phyloP scores from a whole-genome alignment of 1,140 invertebrate genomes.

The Drosophila lacteicornis region DNA sequence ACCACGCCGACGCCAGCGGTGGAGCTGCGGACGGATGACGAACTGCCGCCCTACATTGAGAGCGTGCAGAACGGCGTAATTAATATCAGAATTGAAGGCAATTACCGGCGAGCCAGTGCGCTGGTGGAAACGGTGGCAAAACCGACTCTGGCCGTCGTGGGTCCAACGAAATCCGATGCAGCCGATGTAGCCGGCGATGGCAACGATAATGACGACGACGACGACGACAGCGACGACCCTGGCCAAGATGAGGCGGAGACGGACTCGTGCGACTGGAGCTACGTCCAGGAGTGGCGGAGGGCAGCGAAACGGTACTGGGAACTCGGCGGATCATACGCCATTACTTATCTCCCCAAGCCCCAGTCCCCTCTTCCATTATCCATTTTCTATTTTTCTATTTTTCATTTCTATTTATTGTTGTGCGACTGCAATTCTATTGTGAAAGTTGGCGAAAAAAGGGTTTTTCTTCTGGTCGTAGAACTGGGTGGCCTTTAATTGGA shows the following conservation, averaged over 20 bases:
- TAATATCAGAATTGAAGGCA: constrained; percentile 88
- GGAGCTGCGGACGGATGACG: constrained; percentile 85
- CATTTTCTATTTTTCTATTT: constrained; percentile 42
- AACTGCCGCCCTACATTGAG: constrained; percentile 85
- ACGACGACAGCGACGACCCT: constrained; percentile 72
- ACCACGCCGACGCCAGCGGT: background rate
- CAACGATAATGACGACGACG: constrained; percentile 52
- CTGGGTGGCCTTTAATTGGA: constrained; percentile 17
- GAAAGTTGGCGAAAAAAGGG: constrained; percentile 41
- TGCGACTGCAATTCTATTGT: constrained; percentile 50
- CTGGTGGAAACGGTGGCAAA: constrained; percentile 86
- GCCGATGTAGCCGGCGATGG: constrained; percentile 63
- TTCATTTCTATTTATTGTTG: constrained; percentile 28
- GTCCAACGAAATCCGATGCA: constrained; percentile 85
- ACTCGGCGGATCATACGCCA: constrained; percentile 58
- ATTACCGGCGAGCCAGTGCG: constrained; percentile 87
- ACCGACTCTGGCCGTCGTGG: constrained; percentile 72
- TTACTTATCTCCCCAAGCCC: constrained; percentile 41
- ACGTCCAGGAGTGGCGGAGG: constrained; percentile 89
- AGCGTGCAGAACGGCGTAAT: constrained; percentile 87
- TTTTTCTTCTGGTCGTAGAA: constrained; percentile 27
- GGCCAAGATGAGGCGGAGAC: constrained; percentile 77
- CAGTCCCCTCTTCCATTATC: background rate
- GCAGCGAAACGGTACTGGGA: constrained; percentile 80
- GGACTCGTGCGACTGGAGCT: constrained; percentile 89